Conservation (phyloP, 2,797 vertebrate species). For the Bradypodion pumilum region DNA sequence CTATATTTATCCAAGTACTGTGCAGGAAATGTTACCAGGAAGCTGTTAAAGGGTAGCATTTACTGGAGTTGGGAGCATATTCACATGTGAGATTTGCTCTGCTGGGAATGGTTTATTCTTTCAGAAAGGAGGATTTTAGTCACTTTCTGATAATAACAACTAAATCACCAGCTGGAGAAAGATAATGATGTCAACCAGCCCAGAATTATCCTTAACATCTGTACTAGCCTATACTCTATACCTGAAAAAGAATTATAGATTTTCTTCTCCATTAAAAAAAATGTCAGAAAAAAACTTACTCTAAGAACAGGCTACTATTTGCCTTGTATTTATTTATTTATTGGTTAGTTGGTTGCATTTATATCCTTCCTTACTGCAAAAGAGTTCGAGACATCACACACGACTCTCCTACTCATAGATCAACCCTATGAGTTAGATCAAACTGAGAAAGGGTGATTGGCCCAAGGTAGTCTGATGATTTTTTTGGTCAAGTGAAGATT, state of each 20-base stretch:
- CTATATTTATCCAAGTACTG: conserved; percentile 49
- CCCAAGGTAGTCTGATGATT: no score
- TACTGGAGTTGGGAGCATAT: conserved; percentile 61
- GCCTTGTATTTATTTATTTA: neutral
- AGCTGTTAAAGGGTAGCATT: conserved; percentile 67
- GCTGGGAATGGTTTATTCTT: conserved; percentile 69
- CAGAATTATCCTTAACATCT: conserved; percentile 26
- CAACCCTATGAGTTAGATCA: no score
- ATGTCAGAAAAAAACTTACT: neutral
- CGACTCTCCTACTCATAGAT: no score
- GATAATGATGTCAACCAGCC: conserved; percentile 47
- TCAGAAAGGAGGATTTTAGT: conserved; percentile 65
- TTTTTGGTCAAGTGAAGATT: no score
- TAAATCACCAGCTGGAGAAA: conserved; percentile 60
- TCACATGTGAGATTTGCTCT: conserved; percentile 61
- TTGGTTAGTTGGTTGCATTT: neutral
- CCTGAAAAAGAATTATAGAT: conserved; percentile 26
- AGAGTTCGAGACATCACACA: no score
- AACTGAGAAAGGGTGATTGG: no score
- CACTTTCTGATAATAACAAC: conserved; percentile 66
- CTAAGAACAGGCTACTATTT: neutral
- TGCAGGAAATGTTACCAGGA: conserved; percentile 58
- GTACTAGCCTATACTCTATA: conserved; percentile 31
- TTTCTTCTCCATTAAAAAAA: neutral
- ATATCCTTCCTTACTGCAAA: neutral